These are phyloP conservation scores for Erannis defoliaria DNA, from an alignment of 2,888 invertebrate genomes.

Conservation along the genomic window DNA sequence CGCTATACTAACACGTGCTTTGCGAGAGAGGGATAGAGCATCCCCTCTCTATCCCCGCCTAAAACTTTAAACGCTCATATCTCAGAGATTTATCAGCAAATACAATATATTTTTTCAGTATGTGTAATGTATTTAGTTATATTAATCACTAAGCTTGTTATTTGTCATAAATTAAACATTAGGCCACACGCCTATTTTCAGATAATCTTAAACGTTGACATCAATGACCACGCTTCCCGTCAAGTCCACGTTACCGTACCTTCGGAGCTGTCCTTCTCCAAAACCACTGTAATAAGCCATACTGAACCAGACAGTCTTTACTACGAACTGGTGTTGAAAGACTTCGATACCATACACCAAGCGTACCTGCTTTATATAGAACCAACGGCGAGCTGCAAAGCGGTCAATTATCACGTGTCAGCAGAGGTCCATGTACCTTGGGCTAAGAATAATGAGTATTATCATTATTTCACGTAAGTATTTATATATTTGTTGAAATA, in stretches of 20 bases:
- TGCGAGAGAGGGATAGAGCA: too few relatives aligned
- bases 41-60: too few relatives aligned
- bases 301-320: constrained; percentile 86
- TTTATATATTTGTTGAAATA: too few relatives aligned
- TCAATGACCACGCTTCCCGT: constrained; percentile 83
- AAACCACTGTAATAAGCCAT: constrained; percentile 75
- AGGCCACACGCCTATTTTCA: too few relatives aligned
- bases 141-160: too few relatives aligned
- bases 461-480: constrained; percentile 87
- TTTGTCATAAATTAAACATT: too few relatives aligned
- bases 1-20: too few relatives aligned
- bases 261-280: constrained; percentile 61
- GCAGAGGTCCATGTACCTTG: constrained; percentile 89
- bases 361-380: constrained; percentile 87
- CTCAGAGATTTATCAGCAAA: too few relatives aligned
- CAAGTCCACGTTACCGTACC: constrained; percentile 71
- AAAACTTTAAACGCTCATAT: too few relatives aligned
- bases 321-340: constrained; percentile 87
- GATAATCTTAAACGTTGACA: constrained; percentile 88
- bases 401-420: constrained; percentile 83
- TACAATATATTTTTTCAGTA: too few relatives aligned
- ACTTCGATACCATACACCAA: constrained; percentile 87
- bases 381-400: constrained; percentile 76
- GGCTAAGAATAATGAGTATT: constrained; percentile 87
- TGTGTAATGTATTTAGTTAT: too few relatives aligned